Evolutionary conservation across 2,888 invertebrate species (phyloP), one percentile per base, ranked within the genome.

Genomic region (Ariolimax columbianus): DNA sequence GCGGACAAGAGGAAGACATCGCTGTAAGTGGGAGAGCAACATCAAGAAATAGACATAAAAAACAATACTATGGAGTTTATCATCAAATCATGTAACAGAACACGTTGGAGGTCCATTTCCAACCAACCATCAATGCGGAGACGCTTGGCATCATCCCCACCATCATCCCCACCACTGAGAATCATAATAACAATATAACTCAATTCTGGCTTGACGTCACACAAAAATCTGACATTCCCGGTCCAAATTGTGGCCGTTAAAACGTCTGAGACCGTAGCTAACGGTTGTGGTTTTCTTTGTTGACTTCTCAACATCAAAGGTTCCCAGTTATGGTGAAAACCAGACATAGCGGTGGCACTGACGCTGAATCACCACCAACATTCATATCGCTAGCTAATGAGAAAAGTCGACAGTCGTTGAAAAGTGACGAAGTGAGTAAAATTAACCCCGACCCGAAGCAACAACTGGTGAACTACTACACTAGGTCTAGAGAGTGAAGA

Each of bases 291-390:
- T 68, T 77, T 40, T 43, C 77, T 77, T 77, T 78, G 72, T 84
- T 68, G 70, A 70, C 72, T 38, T 59, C 59, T 51, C 36, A 40
- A 55, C 55, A 40, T 51, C 47, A 72, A 84, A 79, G 73, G 63
- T 43, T 66, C 33, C 47, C 51, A 47, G 51, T 79, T 89, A 91
- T 91, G 91, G 92, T 92, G 77, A 89, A 88, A 86, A 92, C 92
- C 78, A 89, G 92, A 83, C 91, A 91, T 80, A 90, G 88, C 83
- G 87, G 88, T 63, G 90, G 89, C 77, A 90, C 89, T 40, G 87
- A 88, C 55, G 83, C 88, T 26, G 87, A 87, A 33, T 88, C 87
- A 55, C 83, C 86, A 38, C 86, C 86, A 38, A 83, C 51, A 47
- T 87, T 87, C 78, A 51, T 87, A 30, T 84, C 87, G 14, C 81